Evolutionary conservation across 1,140 invertebrate genomes (phyloP).

Genomic region (Idris sp.): DNA sequence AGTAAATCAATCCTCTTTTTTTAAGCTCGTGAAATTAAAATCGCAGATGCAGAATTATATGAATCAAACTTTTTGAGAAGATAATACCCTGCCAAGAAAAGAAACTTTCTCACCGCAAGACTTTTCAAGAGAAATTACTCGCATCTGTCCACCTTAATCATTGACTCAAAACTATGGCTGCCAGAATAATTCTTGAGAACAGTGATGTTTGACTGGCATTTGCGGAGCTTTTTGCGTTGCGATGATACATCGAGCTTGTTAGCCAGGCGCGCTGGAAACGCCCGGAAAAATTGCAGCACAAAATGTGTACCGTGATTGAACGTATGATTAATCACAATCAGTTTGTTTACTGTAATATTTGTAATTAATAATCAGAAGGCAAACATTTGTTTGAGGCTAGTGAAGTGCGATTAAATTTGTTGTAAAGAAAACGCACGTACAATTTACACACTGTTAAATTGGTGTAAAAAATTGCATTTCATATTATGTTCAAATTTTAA

Average conservation of each 20-base stretch:
- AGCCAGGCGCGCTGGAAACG: neutral
- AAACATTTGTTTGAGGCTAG: too few relatives aligned
- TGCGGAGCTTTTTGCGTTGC: slow-evolving; percentile 6
- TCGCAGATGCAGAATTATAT: slow-evolving; percentile 40
- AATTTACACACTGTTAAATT: too few relatives aligned
- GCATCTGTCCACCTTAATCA: slow-evolving; percentile 57
- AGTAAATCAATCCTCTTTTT: slow-evolving; percentile 52
- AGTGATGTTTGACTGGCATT: slow-evolving; percentile 19
- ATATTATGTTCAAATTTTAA: too few relatives aligned
- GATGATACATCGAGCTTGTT: slow-evolving; percentile 14
- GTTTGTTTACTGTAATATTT: slow-evolving; percentile 18
- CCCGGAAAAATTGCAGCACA: slow-evolving; percentile 19
- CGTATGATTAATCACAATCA: slow-evolving; percentile 18
- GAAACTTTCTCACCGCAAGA: slow-evolving; percentile 34
- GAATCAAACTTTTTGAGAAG: slow-evolving; percentile 53
- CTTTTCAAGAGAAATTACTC: slow-evolving; percentile 53
- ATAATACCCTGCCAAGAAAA: slow-evolving; percentile 47
- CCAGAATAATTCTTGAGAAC: slow-evolving; percentile 32
- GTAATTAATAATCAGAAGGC: slow-evolving; percentile 24
- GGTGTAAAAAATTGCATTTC: too few relatives aligned
- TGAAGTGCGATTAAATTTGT: too few relatives aligned
- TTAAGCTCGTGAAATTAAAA: slow-evolving; percentile 43
- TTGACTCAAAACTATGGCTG: slow-evolving; percentile 45
- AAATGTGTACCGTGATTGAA: slow-evolving; percentile 22
- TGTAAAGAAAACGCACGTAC: too few relatives aligned